Conservation (phyloP, 2,888 invertebrate genomes). For the Tortricodes alternella region DNA sequence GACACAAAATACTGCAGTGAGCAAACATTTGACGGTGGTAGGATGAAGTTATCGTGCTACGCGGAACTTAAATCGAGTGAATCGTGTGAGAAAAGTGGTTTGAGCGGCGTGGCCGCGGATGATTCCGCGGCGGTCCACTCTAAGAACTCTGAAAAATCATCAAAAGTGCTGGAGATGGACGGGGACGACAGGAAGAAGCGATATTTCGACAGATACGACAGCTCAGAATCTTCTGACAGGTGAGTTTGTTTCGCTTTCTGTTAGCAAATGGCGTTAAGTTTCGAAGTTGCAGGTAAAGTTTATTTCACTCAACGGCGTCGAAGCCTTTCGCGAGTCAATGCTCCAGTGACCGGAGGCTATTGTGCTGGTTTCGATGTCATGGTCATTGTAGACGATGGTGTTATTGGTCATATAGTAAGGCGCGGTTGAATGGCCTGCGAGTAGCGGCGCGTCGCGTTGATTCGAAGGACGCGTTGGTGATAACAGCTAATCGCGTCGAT, state of each 20-base stretch:
- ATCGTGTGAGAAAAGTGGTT: conserved; percentile 81
- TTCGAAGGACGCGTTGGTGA: conserved; percentile 25
- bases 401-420: conserved; percentile 22
- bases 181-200: conserved; percentile 89
- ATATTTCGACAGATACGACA: conserved; percentile 95
- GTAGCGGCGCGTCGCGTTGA: conserved; percentile 40
- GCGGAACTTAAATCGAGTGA: conserved; percentile 77
- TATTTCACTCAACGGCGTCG: conserved; percentile 57
- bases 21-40: conserved; percentile 65
- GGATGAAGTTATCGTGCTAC: conserved; percentile 76
- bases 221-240: conserved; percentile 97
- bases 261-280: conserved; percentile 40
- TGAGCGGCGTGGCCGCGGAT: conserved; percentile 73
- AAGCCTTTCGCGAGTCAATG: conserved; percentile 70
- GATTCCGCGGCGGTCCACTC: conserved; percentile 56
- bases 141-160: conserved; percentile 67
- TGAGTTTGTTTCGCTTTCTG: conserved; percentile 69
- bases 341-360: conserved; percentile 80
- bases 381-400: conserved; percentile 72
- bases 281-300: conserved; percentile 20
- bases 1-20: conserved; percentile 82
- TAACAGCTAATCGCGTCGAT: conserved; percentile 26
- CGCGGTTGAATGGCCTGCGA: conserved; percentile 77
- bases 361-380: conserved; percentile 75
- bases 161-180: conserved; percentile 56